Base-by-base conservation (phyloP, 2,113 vertebrate genomes). In the Leptocoma aspasia region DNA sequence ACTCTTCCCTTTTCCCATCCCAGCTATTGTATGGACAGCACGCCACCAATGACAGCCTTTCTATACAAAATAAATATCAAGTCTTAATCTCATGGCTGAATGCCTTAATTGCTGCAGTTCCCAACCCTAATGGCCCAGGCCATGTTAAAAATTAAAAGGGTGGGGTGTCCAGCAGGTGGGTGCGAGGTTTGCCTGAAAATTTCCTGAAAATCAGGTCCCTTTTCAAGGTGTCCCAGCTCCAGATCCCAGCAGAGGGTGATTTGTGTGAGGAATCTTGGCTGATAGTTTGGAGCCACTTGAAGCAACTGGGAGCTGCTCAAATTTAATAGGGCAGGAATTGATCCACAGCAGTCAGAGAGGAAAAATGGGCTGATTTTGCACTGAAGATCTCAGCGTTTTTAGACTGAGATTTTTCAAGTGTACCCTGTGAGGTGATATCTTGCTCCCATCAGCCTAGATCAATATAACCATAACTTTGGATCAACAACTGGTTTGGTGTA, bases 331-430 rank as follows among this genome's bases (percentile, higher is more conserved):
- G 39, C 26, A 78, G 64, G 42, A 89, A 64, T 3, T 45, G 77
- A 90, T 59, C 80, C 22, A 10, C 24, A 37, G 59, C 7, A 72
- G 52, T 24, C 52, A 57, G 44, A 59, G 24, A 28, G 30, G 26
- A 50, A 63, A 78, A 89, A 42, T 0, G 6, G 28, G 45, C 26
- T 39, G 54, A 30, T 64, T 71, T 64, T 45, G 10, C 63, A 45
- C 14, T 2, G 1, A 45, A 39, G 54, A 42, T 14, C 17, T 56
- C 5, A 1, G 53, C 0, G 0, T 1, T 68, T 91, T 79, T 24
- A 19, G 28, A 7, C 47, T 45, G 13, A 82, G 45, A 13, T 45
- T 60, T 41, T 52, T 72, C 64, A 45, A 49, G 57, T 11, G 22
- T n/a, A 11, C 24, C 30, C 39, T 44, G 35, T 39, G 17, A 68